Evolutionary conservation across 2,113 vertebrate species (phyloP), one percentile per base, ranked within the genome.

Genomic region (Cyanoderma ruficeps): DNA sequence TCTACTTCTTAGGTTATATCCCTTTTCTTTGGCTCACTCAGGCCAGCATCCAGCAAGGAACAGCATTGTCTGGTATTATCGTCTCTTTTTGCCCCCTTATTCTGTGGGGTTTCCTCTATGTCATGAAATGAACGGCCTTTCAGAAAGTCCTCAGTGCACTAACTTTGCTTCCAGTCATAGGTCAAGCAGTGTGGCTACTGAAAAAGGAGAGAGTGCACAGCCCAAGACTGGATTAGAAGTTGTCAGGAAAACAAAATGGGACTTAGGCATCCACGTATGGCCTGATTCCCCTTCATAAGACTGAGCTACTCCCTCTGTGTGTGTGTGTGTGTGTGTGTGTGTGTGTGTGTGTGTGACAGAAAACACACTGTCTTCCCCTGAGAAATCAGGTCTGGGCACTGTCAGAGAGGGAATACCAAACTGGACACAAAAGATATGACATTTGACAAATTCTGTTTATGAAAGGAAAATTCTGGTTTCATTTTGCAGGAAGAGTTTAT

Each of bases 401-500:
- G 31, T 77, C 21, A 5, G n/a, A 80, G n/a, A 78, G 6, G 16
- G 35, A 94, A 63, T 52, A 89, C 15, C 31, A 56, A 77, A 86
- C 20, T 23, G 59, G 72, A 90, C 64, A 74, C 13, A 67, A 90
- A 90, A 83, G 47, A 71, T 64, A 76, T 0, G 0, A 31, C n/a
- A 75, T 68, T 47, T 86, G 83, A 93, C 11, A 75, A 83, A 83
- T 63, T 85, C 82, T 64, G 52, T 83, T 95, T 83, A 70, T 83
- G 37, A 59, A 78, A 95, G 52, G 31, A 89, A 88, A 94, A 52
- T 64, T 68, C 35, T 80, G 30, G 41, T 70, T 89, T 74, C 46
- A 55, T 88, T 90, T 96, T 68, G 22, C 39, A 69, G 82, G 39
- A 93, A 57, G 21, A 77, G 39, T 69, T 93, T 77, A 81, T 95